Evolutionary conservation across 1,140 invertebrate species (phyloP).

Genomic region (Hestina assimilis): DNA sequence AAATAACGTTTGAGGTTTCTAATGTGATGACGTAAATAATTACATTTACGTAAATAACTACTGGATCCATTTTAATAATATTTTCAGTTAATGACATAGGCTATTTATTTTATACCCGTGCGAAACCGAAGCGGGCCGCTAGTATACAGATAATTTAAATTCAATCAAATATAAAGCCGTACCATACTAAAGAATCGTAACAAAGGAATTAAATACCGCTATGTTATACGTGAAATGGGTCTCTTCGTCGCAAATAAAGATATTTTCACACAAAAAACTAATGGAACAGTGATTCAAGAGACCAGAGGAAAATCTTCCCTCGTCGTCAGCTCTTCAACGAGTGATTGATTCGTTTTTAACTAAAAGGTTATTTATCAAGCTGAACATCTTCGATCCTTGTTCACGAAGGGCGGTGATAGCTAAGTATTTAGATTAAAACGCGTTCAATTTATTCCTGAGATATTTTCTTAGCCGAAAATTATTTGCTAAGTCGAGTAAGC

Average conservation of each 20-base stretch:
- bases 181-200: too few relatives aligned
- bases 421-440: constrained; percentile 15
- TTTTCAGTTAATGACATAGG: too few relatives aligned
- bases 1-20: too few relatives aligned
- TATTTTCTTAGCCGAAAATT: neutral
- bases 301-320: constrained; percentile 19
- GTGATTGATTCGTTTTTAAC: constrained; percentile 41
- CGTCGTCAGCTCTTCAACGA: constrained; percentile 29
- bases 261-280: constrained; percentile 29
- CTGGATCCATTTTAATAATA: too few relatives aligned
- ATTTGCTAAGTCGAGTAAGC: too few relatives aligned
- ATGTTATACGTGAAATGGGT: constrained; percentile 18
- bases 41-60: too few relatives aligned
- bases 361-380: constrained; percentile 38
- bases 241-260: constrained; percentile 18
- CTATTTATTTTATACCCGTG: too few relatives aligned
- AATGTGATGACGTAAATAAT: too few relatives aligned
- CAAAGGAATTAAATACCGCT: neutral
- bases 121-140: too few relatives aligned
- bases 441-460: constrained; percentile 14
- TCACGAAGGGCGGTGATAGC: constrained; percentile 16
- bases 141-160: too few relatives aligned
- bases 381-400: constrained; percentile 28
- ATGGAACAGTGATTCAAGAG: constrained; percentile 28
- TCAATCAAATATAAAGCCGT: too few relatives aligned